Evolutionary conservation across 2,797 vertebrate genomes (phyloP).

Genomic region (Sebastes vulpes): DNA sequence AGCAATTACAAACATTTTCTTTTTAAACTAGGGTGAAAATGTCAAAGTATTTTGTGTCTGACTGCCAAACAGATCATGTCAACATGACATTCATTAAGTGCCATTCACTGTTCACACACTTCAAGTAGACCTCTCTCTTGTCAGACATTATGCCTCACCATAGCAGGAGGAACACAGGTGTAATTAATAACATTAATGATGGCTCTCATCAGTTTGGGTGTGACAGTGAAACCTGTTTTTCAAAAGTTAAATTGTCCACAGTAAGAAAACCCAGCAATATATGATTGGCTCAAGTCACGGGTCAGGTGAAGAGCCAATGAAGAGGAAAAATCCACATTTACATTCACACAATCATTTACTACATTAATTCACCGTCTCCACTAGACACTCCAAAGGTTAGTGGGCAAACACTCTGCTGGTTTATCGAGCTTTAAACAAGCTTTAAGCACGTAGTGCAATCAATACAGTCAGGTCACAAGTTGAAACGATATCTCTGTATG

Average conservation of each 20-base stretch:
- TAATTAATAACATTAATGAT: not conserved
- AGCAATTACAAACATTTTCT: not conserved
- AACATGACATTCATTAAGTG: not conserved
- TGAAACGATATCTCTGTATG: not conserved
- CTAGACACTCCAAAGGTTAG: not conserved
- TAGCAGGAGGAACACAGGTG: not conserved
- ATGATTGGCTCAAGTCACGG: not conserved
- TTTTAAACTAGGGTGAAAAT: not conserved
- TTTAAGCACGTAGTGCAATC: not conserved
- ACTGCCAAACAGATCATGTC: not conserved
- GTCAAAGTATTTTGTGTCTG: not conserved
- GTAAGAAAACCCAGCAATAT: not conserved
- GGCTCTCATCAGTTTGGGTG: not conserved
- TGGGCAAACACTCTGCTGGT: not conserved
- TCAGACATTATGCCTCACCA: not conserved
- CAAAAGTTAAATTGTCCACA: not conserved
- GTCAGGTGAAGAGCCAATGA: not conserved
- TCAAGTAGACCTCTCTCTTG: not conserved
- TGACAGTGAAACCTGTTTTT: not conserved
- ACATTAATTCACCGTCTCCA: not conserved
- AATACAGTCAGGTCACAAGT: not conserved
- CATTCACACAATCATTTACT: not conserved
- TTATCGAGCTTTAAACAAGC: not conserved
- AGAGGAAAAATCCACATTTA: not conserved
- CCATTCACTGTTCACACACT: not conserved